phyloP scores from a whole-genome alignment of 2,113 vertebrate species.

The Cranoglanis bouderius region DNA sequence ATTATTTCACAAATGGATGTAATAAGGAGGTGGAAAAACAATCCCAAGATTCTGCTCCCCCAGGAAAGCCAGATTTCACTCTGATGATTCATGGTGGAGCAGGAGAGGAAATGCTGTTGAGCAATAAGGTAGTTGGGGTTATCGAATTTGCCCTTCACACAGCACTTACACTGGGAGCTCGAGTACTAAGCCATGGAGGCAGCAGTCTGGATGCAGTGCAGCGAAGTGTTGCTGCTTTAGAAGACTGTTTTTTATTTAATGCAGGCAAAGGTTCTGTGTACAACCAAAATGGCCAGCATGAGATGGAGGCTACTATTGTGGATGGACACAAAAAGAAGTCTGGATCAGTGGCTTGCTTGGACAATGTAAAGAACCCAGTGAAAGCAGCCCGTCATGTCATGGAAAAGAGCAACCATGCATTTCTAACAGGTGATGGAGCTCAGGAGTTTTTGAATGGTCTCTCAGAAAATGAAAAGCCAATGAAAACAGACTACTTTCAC shows the following conservation, averaged over 20 bases:
- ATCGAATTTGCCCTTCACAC: slow-evolving; percentile 75
- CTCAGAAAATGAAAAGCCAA: slow-evolving; percentile 55
- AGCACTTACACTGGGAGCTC: slow-evolving; percentile 68
- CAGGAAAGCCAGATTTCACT: slow-evolving; percentile 59
- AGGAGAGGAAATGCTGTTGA: slow-evolving; percentile 73
- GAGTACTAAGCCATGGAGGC: slow-evolving; percentile 67
- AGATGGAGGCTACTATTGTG: slow-evolving; percentile 75
- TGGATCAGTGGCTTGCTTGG: slow-evolving; percentile 75
- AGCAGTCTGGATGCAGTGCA: slow-evolving; percentile 76
- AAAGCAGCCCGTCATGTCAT: slow-evolving; percentile 75
- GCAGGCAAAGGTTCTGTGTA: slow-evolving; percentile 77
- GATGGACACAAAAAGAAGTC: slow-evolving; percentile 68
- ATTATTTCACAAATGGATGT: neutral
- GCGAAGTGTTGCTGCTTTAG: slow-evolving; percentile 73
- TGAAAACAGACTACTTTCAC: slow-evolving; percentile 71
- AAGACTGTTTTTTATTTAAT: slow-evolving; percentile 80
- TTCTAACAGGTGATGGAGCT: slow-evolving; percentile 73
- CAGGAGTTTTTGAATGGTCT: slow-evolving; percentile 69
- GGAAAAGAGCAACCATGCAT: slow-evolving; percentile 73
- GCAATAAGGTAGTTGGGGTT: slow-evolving; percentile 60
- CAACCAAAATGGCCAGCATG: slow-evolving; percentile 72
- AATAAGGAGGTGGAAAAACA: slow-evolving; percentile 31
- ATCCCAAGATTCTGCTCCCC: neutral
- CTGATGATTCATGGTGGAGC: slow-evolving; percentile 78
- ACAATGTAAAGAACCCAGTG: slow-evolving; percentile 73